These are phyloP conservation scores for Brachypterus glaber DNA, from an alignment of 2,888 invertebrate genomes.

Conservation along the genomic window DNA sequence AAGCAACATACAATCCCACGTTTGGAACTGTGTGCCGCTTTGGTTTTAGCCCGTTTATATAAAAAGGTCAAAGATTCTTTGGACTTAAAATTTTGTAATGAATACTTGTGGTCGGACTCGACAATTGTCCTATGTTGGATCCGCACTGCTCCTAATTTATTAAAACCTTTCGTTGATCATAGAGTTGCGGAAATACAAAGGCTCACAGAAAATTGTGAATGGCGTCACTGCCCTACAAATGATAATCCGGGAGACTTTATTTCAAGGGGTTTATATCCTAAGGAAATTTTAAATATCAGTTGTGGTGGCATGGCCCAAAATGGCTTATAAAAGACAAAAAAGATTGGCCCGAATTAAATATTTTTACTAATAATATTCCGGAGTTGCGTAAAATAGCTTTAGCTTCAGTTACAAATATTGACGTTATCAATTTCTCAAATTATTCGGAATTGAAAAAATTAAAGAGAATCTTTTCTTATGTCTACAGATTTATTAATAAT, in stretches of 20 bases:
- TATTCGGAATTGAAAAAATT: not conserved
- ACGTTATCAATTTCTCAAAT: not conserved
- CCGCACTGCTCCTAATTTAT: not conserved
- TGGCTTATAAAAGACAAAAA: no score
- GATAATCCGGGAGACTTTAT: no score
- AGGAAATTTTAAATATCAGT: not conserved
- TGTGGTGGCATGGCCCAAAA: not conserved
- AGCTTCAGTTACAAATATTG: not conserved
- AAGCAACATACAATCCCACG: conserved; percentile 9
- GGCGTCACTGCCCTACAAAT: no score
- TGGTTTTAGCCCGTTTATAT: conserved; percentile 1
- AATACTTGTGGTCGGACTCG: not conserved
- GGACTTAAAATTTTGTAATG: not conserved
- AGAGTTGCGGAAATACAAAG: conserved; percentile 7
- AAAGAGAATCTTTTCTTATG: not conserved
- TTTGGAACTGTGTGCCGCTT: conserved; percentile 14
- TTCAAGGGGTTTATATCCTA: not conserved
- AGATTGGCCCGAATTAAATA: no score
- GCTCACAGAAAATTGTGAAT: conserved; percentile 1
- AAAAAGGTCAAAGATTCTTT: not conserved
- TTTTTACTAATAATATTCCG: no score
- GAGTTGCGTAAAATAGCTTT: no score
- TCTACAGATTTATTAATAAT: not conserved
- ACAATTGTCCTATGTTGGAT: not conserved
- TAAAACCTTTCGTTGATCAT: not conserved